Conservation (phyloP, 2,888 invertebrate genomes). For the Griposia aprilina region DNA sequence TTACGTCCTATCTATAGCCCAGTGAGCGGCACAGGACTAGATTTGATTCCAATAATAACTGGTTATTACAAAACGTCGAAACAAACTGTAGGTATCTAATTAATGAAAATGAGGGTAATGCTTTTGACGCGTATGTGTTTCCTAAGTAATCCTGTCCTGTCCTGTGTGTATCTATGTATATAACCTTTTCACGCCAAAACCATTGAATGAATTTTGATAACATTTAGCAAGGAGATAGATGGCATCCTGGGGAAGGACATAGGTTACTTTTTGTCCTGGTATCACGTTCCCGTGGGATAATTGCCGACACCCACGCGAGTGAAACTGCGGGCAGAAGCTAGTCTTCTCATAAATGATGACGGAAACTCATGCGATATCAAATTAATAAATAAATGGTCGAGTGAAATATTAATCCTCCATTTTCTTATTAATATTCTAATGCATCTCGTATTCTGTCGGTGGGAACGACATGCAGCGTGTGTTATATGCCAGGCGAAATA, state of each 20-base stretch:
- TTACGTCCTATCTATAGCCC: constrained; percentile 9
- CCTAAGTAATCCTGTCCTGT: too few species aligned
- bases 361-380: background rate
- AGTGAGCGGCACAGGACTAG: constrained; percentile 17
- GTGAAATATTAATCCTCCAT: background rate
- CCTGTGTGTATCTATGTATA: too few species aligned
- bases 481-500: constrained; percentile 39
- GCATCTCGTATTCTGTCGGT: constrained; percentile 21
- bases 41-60: constrained; percentile 50
- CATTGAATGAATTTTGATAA: too few species aligned
- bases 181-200: too few species aligned
- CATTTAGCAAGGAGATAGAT: too few species aligned
- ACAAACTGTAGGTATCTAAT: too few species aligned
- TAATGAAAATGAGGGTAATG: constrained; percentile 47
- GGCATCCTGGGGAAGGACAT: too few species aligned
- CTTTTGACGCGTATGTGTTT: constrained; percentile 32
- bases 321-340: too few species aligned
- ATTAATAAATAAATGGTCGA: background rate
- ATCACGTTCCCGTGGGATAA: too few species aligned
- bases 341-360: background rate
- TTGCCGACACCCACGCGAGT: too few species aligned
- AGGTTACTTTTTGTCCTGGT: too few species aligned
- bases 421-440: constrained; percentile 19
- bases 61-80: constrained; percentile 55
- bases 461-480: constrained; percentile 1